These are phyloP conservation scores for Apostichopus parvimensis DNA, from an alignment of 35 echinoderm and acorn worm species.

Conservation along the genomic window DNA sequence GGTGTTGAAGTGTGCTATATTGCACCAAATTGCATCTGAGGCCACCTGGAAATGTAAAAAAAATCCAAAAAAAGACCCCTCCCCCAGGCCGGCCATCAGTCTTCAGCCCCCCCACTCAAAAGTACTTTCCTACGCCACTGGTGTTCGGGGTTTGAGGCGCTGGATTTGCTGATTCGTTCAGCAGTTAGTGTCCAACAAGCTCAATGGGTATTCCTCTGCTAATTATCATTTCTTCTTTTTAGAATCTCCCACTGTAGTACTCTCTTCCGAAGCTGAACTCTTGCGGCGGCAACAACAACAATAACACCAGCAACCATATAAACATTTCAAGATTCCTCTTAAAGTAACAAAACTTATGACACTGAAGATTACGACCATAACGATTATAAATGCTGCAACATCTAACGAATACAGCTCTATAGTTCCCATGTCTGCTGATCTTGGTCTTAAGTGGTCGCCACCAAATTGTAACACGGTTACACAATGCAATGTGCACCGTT, in stretches of 20 bases:
- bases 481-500: too few relatives aligned
- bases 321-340: not conserved
- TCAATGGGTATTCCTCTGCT: not conserved
- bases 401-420: conserved; percentile 53
- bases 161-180: too few relatives aligned
- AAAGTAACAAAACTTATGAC: not conserved
- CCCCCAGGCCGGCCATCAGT: too few relatives aligned
- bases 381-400: conserved; percentile 16
- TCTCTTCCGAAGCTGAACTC: not conserved
- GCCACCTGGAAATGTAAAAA: too few relatives aligned
- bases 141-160: too few relatives aligned
- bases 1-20: too few relatives aligned
- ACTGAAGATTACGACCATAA: not conserved
- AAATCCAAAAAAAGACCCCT: too few relatives aligned
- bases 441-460: conserved; percentile 36
- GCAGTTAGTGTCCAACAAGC: too few relatives aligned
- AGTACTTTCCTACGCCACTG: too few relatives aligned
- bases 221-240: not conserved
- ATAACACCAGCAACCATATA: not conserved
- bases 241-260: not conserved
- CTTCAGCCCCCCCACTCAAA: too few relatives aligned
- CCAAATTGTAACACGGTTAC: conserved; percentile 40
- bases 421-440: conserved; percentile 14
- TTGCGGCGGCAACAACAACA: too few relatives aligned
- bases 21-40: too few relatives aligned